These are phyloP conservation scores for Eurystomus glaucurus DNA, from an alignment of 2,797 vertebrate genomes.

Conservation along the genomic window DNA sequence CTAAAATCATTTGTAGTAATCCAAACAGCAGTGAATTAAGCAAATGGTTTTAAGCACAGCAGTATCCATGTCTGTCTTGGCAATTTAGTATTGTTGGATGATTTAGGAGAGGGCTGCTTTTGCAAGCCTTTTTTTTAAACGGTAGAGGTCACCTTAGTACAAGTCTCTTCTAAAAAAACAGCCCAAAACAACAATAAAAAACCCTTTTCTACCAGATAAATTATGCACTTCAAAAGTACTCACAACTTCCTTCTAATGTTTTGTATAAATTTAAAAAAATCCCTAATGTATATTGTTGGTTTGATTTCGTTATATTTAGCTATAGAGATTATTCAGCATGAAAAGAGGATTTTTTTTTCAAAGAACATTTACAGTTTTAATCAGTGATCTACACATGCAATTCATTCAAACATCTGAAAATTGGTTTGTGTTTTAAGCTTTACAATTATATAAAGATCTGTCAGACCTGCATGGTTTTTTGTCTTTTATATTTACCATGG, in stretches of 20 bases:
- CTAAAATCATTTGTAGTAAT: slow-evolving; percentile 78
- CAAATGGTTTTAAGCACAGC: slow-evolving; percentile 80
- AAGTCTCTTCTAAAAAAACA: slow-evolving; percentile 74
- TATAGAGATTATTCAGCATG: background rate
- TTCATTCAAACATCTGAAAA: slow-evolving; percentile 53
- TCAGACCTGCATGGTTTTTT: slow-evolving; percentile 17
- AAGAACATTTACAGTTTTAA: slow-evolving; percentile 23
- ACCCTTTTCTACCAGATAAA: slow-evolving; percentile 59
- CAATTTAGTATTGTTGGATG: slow-evolving; percentile 79
- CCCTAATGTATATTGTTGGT: background rate
- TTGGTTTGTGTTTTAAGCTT: slow-evolving; percentile 50
- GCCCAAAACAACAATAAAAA: slow-evolving; percentile 40
- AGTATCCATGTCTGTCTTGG: slow-evolving; percentile 72
- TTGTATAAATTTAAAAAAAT: no score
- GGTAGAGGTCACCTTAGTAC: slow-evolving; percentile 87
- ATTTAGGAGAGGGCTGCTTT: slow-evolving; percentile 77
- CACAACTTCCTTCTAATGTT: slow-evolving; percentile 68
- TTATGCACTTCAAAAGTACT: slow-evolving; percentile 64
- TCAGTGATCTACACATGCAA: slow-evolving; percentile 8
- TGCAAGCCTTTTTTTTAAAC: slow-evolving; percentile 84
- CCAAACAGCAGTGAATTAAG: slow-evolving; percentile 80
- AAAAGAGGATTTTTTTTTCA: slow-evolving; percentile 18
- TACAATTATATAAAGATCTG: slow-evolving; percentile 40
- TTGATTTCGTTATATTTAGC: slow-evolving; percentile 40
- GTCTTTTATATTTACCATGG: slow-evolving; percentile 37